phyloP scores from a whole-genome alignment of 2,797 vertebrate species.

The Paedocypris micromegethes region DNA sequence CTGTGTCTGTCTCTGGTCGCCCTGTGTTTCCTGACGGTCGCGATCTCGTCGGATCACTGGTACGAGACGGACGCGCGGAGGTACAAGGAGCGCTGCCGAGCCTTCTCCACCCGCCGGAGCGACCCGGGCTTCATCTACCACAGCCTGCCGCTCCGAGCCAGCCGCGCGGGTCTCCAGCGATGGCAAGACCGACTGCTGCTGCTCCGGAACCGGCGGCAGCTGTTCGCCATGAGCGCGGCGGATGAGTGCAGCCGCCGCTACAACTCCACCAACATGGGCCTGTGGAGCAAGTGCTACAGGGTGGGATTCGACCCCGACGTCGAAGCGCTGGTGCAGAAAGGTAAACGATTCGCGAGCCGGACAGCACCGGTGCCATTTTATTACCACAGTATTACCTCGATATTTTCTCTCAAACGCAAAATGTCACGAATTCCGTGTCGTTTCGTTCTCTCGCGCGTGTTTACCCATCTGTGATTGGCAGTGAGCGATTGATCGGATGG shows the following conservation, averaged over 20 bases:
- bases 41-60: slow-evolving; percentile 85
- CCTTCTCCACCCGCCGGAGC: slow-evolving; percentile 75
- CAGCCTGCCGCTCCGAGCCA: slow-evolving; percentile 80
- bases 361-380: no score
- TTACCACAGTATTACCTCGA: no score
- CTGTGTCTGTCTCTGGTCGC: slow-evolving; percentile 82
- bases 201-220: slow-evolving; percentile 75
- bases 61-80: slow-evolving; percentile 84
- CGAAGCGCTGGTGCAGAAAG: slow-evolving; percentile 79
- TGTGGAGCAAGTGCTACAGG: slow-evolving; percentile 82
- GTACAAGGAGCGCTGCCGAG: slow-evolving; percentile 81
- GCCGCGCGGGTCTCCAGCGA: slow-evolving; percentile 73
- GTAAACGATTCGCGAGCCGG: slow-evolving; percentile 52
- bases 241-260: slow-evolving; percentile 82
- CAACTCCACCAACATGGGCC: slow-evolving; percentile 83
- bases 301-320: slow-evolving; percentile 78
- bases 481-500: no score
- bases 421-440: no score
- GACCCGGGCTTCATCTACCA: slow-evolving; percentile 87
- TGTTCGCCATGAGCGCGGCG: slow-evolving; percentile 76
- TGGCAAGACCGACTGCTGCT: slow-evolving; percentile 77
- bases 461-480: no score
- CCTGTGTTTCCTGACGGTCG: slow-evolving; percentile 82
- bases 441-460: no score
- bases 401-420: no score